Conservation (phyloP, 2,797 vertebrate species). For the Phylloscopus collybita region DNA sequence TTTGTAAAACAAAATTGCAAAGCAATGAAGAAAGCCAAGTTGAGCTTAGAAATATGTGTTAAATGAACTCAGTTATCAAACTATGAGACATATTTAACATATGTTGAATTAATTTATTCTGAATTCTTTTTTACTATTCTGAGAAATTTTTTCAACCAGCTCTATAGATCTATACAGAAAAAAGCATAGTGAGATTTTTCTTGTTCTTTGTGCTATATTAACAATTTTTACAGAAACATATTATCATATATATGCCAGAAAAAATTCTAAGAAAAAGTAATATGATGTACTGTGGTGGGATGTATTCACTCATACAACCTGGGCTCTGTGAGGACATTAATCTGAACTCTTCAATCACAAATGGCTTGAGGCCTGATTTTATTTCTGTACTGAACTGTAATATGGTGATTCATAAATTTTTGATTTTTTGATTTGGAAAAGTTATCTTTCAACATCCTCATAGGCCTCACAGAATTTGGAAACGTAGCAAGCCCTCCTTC, state of each 20-base stretch:
- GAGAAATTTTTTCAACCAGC: neutral
- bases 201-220: neutral
- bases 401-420: neutral
- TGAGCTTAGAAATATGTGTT: neutral
- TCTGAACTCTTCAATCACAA: neutral
- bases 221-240: neutral
- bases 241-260: neutral
- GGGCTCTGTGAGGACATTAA: neutral
- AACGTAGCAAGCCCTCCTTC: neutral
- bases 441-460: neutral
- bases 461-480: neutral
- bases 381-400: neutral
- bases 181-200: neutral
- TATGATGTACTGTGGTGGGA: neutral
- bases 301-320: neutral
- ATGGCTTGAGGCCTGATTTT: neutral
- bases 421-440: neutral
- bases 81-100: neutral
- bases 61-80: neutral
- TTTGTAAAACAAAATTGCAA: neutral
- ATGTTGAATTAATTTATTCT: neutral
- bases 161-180: neutral
- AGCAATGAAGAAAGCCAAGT: neutral
- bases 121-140: neutral
- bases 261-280: neutral